Evolutionary conservation across 2,113 vertebrate genomes (phyloP).

Genomic region (Oenanthe melanoleuca): DNA sequence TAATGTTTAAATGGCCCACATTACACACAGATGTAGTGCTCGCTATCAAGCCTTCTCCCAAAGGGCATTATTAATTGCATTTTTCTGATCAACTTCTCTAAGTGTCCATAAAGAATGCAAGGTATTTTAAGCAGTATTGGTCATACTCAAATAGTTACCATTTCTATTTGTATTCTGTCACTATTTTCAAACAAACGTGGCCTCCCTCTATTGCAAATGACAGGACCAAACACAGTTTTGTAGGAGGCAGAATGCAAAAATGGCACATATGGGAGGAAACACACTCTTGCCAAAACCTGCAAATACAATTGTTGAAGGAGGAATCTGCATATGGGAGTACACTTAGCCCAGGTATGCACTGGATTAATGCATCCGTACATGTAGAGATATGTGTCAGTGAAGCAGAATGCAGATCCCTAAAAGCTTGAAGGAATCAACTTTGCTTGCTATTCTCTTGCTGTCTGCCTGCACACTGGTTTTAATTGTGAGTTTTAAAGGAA

Average conservation of each 20-base stretch:
- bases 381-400: background rate
- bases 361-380: fast-evolving
- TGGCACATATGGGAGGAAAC: fast-evolving
- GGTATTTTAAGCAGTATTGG: background rate
- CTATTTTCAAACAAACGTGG: background rate
- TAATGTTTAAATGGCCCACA: background rate
- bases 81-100: background rate
- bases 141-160: background rate
- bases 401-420: background rate
- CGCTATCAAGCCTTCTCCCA: background rate
- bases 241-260: background rate
- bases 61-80: background rate
- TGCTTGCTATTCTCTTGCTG: background rate
- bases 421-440: background rate
- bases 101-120: background rate
- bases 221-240: background rate
- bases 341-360: background rate
- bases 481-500: background rate
- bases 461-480: background rate
- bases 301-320: background rate
- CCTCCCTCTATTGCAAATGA: background rate
- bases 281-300: background rate
- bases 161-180: background rate
- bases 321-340: background rate
- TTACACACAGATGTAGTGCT: background rate